Conservation (phyloP, 2,797 vertebrate species). For the Rhynchotus rufescens region DNA sequence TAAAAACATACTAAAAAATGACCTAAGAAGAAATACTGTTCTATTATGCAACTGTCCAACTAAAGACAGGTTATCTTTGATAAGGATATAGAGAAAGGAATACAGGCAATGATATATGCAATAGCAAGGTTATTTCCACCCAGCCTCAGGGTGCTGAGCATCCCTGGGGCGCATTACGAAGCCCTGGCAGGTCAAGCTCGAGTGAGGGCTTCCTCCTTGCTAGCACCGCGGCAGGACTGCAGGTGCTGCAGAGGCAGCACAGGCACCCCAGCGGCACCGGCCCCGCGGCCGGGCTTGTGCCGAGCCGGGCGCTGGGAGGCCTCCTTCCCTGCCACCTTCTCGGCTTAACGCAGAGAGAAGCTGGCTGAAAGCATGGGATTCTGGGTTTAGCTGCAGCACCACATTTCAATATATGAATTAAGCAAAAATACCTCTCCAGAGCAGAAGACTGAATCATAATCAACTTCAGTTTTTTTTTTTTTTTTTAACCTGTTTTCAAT, state of each 20-base stretch:
- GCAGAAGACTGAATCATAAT: not conserved
- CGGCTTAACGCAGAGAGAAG: not conserved
- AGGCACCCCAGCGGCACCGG: not conserved
- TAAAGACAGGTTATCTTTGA: not conserved
- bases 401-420: rapidly evolving
- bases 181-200: not conserved
- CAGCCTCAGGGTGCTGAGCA: not conserved
- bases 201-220: not conserved
- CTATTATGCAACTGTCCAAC: constrained; percentile 46
- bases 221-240: not conserved
- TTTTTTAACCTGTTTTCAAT: not conserved
- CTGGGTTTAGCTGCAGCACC: not conserved
- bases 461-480: not conserved
- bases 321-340: not conserved
- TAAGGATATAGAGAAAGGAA: not conserved
- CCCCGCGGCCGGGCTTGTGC: not conserved
- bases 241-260: constrained; percentile 41
- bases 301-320: not conserved
- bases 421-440: not conserved
- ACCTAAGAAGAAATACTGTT: not conserved
- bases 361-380: not conserved
- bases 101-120: not conserved
- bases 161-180: not conserved
- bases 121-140: not conserved
- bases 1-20: not conserved